phyloP scores from a whole-genome alignment of 2,888 invertebrate species.

The Melanchra persicariae region DNA sequence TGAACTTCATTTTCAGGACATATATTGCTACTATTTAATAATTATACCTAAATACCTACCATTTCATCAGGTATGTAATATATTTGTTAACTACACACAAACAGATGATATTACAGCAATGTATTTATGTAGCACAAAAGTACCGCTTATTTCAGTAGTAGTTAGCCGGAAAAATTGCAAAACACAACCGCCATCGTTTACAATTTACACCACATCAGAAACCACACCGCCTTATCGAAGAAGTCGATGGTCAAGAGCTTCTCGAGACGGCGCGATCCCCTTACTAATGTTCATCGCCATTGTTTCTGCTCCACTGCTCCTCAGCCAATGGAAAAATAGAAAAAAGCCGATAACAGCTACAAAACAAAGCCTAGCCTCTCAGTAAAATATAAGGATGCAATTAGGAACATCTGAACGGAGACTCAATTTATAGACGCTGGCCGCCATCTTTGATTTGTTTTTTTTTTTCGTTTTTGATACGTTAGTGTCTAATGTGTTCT shows the following conservation, averaged over 20 bases:
- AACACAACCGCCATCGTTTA: slow-evolving; percentile 35
- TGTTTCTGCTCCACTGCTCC: slow-evolving; percentile 74
- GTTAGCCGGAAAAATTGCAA: background rate
- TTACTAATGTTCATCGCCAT: slow-evolving; percentile 76
- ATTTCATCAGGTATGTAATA: too few species aligned
- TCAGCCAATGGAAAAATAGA: slow-evolving; percentile 70
- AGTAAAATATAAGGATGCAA: slow-evolving; percentile 54
- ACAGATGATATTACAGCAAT: too few species aligned
- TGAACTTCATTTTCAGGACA: background rate
- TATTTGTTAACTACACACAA: too few species aligned
- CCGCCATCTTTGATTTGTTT: slow-evolving; percentile 29
- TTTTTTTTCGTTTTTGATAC: slow-evolving; percentile 38
- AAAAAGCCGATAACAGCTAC: slow-evolving; percentile 61
- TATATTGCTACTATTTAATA: too few species aligned
- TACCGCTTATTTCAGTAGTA: too few species aligned
- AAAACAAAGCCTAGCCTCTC: slow-evolving; percentile 60
- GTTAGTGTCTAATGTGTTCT: slow-evolving; percentile 33
- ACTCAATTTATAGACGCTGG: slow-evolving; percentile 49
- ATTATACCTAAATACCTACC: too few species aligned
- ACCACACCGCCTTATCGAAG: slow-evolving; percentile 65
- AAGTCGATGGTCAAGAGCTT: slow-evolving; percentile 65
- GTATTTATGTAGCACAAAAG: too few species aligned
- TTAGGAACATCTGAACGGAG: slow-evolving; percentile 55
- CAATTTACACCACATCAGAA: slow-evolving; percentile 54
- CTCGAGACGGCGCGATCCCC: slow-evolving; percentile 74